Percentiles rank a stretch among this genome's conserved stretches.
These are phyloP conservation scores for Xenops minutus DNA, from an alignment of 2,797 vertebrate species.

Conservation along the genomic window DNA sequence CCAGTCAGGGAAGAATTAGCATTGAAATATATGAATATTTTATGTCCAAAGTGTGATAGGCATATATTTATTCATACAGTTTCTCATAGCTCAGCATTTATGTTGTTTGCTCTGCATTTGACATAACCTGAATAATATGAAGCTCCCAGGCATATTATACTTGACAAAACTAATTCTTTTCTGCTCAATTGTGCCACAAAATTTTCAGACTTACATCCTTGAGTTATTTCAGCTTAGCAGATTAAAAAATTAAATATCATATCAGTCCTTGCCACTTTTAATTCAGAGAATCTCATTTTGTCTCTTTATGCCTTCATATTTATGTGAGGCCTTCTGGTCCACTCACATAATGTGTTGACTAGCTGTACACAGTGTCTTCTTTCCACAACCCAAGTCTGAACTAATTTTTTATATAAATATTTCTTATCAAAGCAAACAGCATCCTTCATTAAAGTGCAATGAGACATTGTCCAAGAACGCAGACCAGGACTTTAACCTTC, in stretches of 20 bases:
- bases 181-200: background rate
- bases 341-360: background rate
- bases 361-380: background rate
- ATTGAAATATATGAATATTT: conserved; percentile 45
- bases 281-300: background rate
- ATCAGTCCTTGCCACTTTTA: background rate
- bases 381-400: background rate
- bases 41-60: background rate
- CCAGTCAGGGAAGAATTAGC: conserved; percentile 4
- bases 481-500: background rate
- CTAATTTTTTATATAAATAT: background rate
- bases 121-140: conserved; percentile 31
- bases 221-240: background rate
- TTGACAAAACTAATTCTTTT: conserved; percentile 23
- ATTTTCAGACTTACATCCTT: background rate
- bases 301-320: background rate
- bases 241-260: background rate
- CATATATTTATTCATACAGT: conserved; percentile 36
- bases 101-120: conserved; percentile 38
- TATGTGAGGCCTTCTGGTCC: background rate
- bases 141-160: background rate
- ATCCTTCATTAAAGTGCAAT: background rate
- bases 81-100: conserved; percentile 61
- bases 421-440: background rate
- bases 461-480: background rate